Evolutionary conservation across 2,113 vertebrate species (phyloP).

Genomic region (Poeciliopsis occidentalis): DNA sequence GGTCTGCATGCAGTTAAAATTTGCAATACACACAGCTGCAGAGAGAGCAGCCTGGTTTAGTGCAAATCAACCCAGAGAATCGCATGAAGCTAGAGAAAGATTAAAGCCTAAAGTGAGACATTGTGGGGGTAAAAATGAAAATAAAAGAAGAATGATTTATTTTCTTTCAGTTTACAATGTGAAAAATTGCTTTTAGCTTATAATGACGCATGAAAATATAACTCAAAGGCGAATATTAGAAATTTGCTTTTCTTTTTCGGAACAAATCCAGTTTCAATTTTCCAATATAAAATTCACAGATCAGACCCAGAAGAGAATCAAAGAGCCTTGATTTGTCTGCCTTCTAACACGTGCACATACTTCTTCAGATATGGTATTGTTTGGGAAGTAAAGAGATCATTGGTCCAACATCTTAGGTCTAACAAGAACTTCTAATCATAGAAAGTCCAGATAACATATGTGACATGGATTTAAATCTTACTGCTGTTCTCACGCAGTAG

Average conservation of each 20-base stretch:
- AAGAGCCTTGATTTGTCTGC: background rate
- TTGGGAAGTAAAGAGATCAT: background rate
- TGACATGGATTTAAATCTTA: constrained; percentile 17
- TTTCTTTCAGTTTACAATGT: too few species aligned
- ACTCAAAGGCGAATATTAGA: background rate
- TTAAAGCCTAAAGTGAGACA: background rate
- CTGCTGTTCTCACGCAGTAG: constrained; percentile 1
- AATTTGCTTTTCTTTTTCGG: background rate
- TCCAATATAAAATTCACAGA: too few species aligned
- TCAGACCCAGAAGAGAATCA: background rate
- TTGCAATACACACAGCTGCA: constrained; percentile 26
- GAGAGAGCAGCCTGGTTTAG: constrained; percentile 7
- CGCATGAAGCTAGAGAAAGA: background rate
- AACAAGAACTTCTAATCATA: constrained; percentile 26
- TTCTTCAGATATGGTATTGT: background rate
- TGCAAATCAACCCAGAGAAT: background rate
- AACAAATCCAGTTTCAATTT: background rate
- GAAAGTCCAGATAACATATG: constrained; percentile 13
- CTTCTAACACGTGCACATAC: background rate
- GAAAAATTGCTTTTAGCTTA: too few species aligned
- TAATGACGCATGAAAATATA: too few species aligned
- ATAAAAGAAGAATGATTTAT: too few species aligned
- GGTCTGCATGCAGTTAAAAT: constrained; percentile 31
- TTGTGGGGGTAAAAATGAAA: too few species aligned
- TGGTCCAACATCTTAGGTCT: constrained; percentile 13